Evolutionary conservation across 2,113 vertebrate species (phyloP).

Genomic region (Macquaria ambigua): DNA sequence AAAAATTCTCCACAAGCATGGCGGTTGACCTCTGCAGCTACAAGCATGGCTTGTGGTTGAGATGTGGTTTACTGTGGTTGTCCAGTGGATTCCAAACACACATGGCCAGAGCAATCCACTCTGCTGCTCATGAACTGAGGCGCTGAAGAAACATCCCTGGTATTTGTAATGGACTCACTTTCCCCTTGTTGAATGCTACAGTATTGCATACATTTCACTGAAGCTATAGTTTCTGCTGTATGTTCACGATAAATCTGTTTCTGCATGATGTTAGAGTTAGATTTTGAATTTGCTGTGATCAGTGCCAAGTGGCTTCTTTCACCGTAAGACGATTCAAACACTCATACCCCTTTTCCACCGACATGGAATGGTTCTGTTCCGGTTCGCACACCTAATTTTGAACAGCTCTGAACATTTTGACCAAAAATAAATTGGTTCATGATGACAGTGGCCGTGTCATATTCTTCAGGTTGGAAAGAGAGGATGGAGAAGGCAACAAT

Average conservation of each 20-base stretch:
- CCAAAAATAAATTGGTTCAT: too few relatives aligned
- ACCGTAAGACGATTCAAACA: background rate
- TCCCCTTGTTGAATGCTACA: background rate
- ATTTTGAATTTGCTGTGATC: background rate
- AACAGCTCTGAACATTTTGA: too few relatives aligned
- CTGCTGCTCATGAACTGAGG: constrained; percentile 22
- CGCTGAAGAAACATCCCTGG: constrained; percentile 18
- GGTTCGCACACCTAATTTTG: too few relatives aligned
- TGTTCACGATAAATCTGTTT: background rate
- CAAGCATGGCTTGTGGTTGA: constrained; percentile 22
- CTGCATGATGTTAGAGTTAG: background rate
- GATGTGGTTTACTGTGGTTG: constrained; percentile 23
- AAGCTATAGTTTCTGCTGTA: background rate
- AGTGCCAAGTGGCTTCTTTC: background rate
- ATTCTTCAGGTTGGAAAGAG: too few relatives aligned
- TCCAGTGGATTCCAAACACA: constrained; percentile 44
- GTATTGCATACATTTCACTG: background rate
- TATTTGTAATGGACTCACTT: constrained; percentile 24
- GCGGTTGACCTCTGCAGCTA: constrained; percentile 18
- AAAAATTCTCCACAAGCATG: background rate
- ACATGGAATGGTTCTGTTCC: too few relatives aligned
- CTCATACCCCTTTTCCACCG: too few relatives aligned
- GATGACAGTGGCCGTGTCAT: too few relatives aligned
- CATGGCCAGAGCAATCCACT: constrained; percentile 7
- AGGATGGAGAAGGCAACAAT: too few relatives aligned